These are phyloP conservation scores for Philhelius pedissequus DNA, from an alignment of 2,888 invertebrate genomes.

Conservation along the genomic window DNA sequence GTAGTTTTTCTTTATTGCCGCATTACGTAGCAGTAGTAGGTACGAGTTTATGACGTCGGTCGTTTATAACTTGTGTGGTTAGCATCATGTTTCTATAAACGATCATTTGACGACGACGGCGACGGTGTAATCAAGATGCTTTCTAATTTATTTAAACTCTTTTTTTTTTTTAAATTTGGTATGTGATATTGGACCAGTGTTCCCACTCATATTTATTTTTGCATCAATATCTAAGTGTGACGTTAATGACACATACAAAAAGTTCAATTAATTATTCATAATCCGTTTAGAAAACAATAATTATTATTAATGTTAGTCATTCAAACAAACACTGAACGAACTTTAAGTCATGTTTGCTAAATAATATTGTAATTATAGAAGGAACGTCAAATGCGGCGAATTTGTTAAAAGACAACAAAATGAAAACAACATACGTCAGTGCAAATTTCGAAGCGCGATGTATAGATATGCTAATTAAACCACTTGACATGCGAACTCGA, in stretches of 20 bases:
- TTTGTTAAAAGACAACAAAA: not conserved
- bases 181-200: not conserved
- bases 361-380: not conserved
- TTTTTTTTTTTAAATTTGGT: not conserved
- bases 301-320: conserved; percentile 5
- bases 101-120: too few species aligned
- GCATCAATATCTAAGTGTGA: not conserved
- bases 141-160: not conserved
- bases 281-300: not conserved
- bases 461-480: conserved; percentile 28
- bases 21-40: not conserved
- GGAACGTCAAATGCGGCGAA: not conserved
- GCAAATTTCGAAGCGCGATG: conserved; percentile 2
- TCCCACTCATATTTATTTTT: not conserved
- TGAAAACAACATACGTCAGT: conserved; percentile 4
- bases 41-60: not conserved
- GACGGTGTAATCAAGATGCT: not conserved
- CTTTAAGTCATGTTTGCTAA: not conserved
- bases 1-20: not conserved
- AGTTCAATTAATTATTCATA: not conserved
- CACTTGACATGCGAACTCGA: conserved; percentile 46
- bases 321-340: not conserved
- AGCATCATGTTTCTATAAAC: conserved; percentile 3
- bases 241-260: not conserved
- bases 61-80: not conserved